Evolutionary conservation across 2,797 vertebrate genomes (phyloP), one percentile per base, ranked within the genome.

Genomic region (Fundulus diaphanus): DNA sequence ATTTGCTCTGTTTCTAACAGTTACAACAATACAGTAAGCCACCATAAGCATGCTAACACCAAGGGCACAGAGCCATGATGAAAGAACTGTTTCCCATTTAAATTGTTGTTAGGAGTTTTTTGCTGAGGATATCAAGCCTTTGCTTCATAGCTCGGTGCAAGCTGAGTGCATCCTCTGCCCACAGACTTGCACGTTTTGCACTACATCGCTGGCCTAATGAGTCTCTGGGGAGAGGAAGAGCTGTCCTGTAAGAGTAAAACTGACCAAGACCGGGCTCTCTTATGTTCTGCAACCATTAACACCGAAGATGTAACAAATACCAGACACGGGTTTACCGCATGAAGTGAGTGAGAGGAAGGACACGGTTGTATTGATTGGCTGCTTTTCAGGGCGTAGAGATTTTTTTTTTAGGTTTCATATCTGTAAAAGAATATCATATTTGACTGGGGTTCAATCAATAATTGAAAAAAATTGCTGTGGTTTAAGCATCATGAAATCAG

Each of bases 231-330:
- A 91, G 66, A 13, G 63, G 67, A 86, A 79, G 80, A 90, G 91
- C 91, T 91, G 89, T 82, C 83, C 87, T 91, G 86, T 85, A 77
- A 91, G 81, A 86, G 85, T 85, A 92, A 90, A 90, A 87, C 85
- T 79, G 91, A 88, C 84, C 89, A 80, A 87, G 86, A 90, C 83
- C 73, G 82, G 85, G 85, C 79, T 76, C 76, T 88, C 76, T 84
- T 85, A 84, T 73, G 51, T 79, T 84, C 77, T 72, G 44, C 73
- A 73, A 81, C 82, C 87, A 90, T 90, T 91, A 93, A 89, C 80
- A 88, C 78, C 77, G 79, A 76, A 72, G 68, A 85, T 85, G 91
- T 83, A 89, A 91, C 85, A 92, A 91, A 92, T 76, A 87, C 81
- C 66, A 74, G 40, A 73, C 82, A 57, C 7, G 46, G 71, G 73